These are phyloP conservation scores for Diceros bicornis DNA, from an alignment of 2,797 vertebrate species.

Conservation along the genomic window DNA sequence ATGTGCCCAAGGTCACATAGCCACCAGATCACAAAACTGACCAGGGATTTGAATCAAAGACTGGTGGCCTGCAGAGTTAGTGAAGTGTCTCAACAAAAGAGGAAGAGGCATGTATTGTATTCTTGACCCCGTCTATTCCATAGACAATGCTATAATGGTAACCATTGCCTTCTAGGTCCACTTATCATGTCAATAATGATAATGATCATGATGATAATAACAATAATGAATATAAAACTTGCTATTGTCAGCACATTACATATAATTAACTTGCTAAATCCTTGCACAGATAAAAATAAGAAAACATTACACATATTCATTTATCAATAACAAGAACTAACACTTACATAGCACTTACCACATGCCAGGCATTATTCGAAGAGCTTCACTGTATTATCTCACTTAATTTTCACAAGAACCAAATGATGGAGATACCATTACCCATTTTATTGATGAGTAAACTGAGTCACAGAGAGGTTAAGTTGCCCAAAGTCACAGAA, in stretches of 20 bases:
- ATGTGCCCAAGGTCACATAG: background rate
- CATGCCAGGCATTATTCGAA: background rate
- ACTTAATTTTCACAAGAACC: slow-evolving; percentile 25
- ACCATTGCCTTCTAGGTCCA: background rate
- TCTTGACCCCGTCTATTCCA: background rate
- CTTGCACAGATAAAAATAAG: slow-evolving; percentile 22
- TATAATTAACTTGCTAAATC: background rate
- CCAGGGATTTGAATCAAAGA: background rate
- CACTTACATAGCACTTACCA: background rate
- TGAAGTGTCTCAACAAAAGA: background rate
- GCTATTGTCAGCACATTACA: background rate
- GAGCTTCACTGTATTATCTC: background rate
- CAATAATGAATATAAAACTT: background rate
- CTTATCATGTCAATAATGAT: background rate
- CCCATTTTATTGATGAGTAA: background rate
- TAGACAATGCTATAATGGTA: background rate
- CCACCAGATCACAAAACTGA: background rate
- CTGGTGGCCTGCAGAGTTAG: background rate
- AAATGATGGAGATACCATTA: background rate
- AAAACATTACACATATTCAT: background rate
- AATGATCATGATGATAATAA: background rate
- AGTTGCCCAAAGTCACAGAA: background rate
- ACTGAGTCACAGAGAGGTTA: slow-evolving; percentile 4
- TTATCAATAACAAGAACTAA: background rate
- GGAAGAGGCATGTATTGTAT: background rate